Evolutionary conservation across 2,888 invertebrate genomes (phyloP), one percentile per base, ranked within the genome.

Genomic region (Lasiommata megera): DNA sequence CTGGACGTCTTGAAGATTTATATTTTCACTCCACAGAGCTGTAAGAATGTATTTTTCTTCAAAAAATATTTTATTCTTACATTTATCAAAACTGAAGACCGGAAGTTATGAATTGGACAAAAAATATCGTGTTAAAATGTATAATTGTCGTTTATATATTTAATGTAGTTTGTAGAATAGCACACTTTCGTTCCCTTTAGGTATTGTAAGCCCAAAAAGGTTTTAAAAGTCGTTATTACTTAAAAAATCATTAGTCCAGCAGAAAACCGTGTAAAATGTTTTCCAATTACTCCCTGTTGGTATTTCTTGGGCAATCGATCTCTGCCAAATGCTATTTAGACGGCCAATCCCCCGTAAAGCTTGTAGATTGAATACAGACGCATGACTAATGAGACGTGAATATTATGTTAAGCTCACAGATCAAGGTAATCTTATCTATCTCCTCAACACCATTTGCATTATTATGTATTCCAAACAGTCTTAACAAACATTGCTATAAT

Each of bases 1-100:
- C 48, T 37, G 3, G 29, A 14, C 29, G 46, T 50, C 43, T 37
- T 41, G 28, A 34, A 48, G 48, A 41, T 37, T 53, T 53, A 46
- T 53, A 43, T 58, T 48, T 44, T 47, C 40, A 16, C 28, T 18
- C 28, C 11, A 11, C 28, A 23, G 28, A 14, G 12, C 28, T 12
- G 37, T 48, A 12, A 8, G 11, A 34, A 11, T 14, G 8, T 48
- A 23, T 44, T 54, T 54, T 54, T 43, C 37, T 17, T 18, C 18
- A 41, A 43, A n/a, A n/a, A 43, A 43, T 43, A n/a, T 12, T 44
- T 28, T 12, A 18, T 1, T 11, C 12, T 31, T 31, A 31, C 31
- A 31, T 31, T 31, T 23, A 23, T 23, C 23, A 23, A 23, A 23
- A 23, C n/a, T n/a, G n/a, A n/a, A n/a, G n/a, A n/a, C n/a, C n/a